These are phyloP conservation scores for Morbakka virulenta DNA, from an alignment of 30 jellyfish, hydroid and myxozoan species.

Conservation along the genomic window DNA sequence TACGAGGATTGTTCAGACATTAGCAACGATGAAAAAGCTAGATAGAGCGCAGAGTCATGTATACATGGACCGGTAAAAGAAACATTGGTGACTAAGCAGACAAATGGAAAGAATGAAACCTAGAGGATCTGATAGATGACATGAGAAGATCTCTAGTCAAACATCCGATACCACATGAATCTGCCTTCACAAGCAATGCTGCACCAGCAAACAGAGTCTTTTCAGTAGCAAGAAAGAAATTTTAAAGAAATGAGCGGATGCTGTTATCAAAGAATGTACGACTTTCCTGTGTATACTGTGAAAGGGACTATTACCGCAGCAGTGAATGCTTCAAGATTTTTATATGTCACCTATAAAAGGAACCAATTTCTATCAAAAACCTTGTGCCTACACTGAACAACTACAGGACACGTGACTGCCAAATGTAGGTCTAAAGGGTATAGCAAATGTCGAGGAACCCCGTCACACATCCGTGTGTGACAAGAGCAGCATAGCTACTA, in stretches of 20 bases:
- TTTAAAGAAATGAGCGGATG: too few species aligned
- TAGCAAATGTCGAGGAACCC: neutral
- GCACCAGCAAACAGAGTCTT: too few species aligned
- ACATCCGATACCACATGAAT: too few species aligned
- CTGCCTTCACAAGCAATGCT: too few species aligned
- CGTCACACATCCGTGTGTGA: slow-evolving; percentile 39
- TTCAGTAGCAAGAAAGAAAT: too few species aligned
- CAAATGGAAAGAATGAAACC: slow-evolving; percentile 37
- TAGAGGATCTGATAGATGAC: slow-evolving; percentile 37
- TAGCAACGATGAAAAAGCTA: neutral
- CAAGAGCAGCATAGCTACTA: too few species aligned
- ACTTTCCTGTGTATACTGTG: slow-evolving; percentile 43
- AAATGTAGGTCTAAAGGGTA: slow-evolving; percentile 31
- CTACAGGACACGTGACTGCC: slow-evolving; percentile 23
- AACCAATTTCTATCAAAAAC: slow-evolving; percentile 17
- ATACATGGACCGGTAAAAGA: neutral
- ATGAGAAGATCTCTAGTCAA: too few species aligned
- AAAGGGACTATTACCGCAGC: slow-evolving; percentile 11
- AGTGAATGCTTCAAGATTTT: slow-evolving; percentile 34
- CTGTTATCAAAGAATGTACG: neutral
- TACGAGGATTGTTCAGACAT: slow-evolving; percentile 1
- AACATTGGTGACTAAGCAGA: too few species aligned
- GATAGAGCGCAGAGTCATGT: neutral
- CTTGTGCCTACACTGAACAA: slow-evolving; percentile 23
- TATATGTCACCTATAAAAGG: slow-evolving; percentile 7